phyloP scores from a whole-genome alignment of 2,113 vertebrate species.

The Hylia prasina region DNA sequence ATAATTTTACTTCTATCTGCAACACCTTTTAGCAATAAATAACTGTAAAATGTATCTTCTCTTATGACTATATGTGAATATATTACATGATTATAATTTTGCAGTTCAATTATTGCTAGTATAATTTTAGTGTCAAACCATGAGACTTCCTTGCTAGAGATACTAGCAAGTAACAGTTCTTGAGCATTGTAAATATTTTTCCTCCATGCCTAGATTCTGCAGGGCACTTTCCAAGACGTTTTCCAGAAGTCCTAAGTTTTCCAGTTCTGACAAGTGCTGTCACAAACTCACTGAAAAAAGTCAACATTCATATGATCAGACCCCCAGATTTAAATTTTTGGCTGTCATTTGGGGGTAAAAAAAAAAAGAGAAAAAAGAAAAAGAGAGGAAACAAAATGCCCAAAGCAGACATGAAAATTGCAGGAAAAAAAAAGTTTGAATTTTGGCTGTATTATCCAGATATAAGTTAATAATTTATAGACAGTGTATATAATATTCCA shows the following conservation, averaged over 20 bases:
- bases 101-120: not conserved
- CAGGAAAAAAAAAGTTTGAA: fast-evolving
- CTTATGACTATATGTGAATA: not conserved
- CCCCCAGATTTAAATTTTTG: not conserved
- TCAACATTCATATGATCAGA: not conserved
- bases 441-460: not conserved
- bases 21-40: not conserved
- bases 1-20: not conserved
- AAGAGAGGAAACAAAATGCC: fast-evolving
- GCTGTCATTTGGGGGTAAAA: fast-evolving
- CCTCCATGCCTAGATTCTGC: not conserved
- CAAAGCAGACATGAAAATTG: not conserved
- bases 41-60: not conserved
- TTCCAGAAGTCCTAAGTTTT: not conserved
- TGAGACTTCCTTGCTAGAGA: not conserved
- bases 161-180: not conserved
- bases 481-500: not conserved
- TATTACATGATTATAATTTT: not conserved
- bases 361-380: no score
- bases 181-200: not conserved
- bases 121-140: not conserved
- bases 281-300: not conserved
- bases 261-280: not conserved
- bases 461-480: not conserved
- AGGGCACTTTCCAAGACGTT: not conserved